Base-by-base conservation (phyloP, 2,797 vertebrate genomes). In the Acanthurus leucopareius region DNA sequence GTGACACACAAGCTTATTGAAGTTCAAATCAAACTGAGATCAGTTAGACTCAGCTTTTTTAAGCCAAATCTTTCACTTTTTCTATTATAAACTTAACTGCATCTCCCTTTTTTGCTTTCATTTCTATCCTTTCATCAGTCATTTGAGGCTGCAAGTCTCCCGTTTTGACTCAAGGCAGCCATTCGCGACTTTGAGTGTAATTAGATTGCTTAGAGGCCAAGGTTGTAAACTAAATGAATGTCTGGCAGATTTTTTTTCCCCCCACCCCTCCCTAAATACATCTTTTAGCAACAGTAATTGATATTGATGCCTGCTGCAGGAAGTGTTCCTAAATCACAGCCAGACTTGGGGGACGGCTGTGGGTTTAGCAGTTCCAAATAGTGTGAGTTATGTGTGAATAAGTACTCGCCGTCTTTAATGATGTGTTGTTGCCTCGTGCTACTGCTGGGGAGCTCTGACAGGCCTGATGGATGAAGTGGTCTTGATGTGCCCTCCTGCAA, bases 401-500 rank as follows among this genome's bases (percentile, higher is more conserved):
- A 93, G 86, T 82, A 89, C 77, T 85, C 87, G 61, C 85, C 76
- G 62, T 78, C 79, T 92, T 92, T 94, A 93, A 92, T 93, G 90
- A 94, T 90, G 89, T 90, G 90, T 78, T 90, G 91, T 89, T 91
- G 90, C 86, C 67, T 65, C 25, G 20, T 58, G 64, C 74, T 81
- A 80, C 79, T 86, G 82, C 87, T 72, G 79, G 82, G 83, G 74
- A 79, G 79, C 63, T 84, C 72, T 80, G 83, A 91, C 88, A 83
- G 85, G 71, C 61, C 73, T 94, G 94, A 95, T 95, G 90, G 92
- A 95, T 95, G 82, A 77, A 80, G 92, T 92, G 83, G 84, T 90
- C 87, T 84, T 89, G 85, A 85, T 92, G 89, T 85, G 88, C 88
- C 76, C 89, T 87, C 91, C 92, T 91, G 90, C 88, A 92, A 80